phyloP scores from a whole-genome alignment of 1,140 invertebrate genomes.

The Monomorium pharaonis region DNA sequence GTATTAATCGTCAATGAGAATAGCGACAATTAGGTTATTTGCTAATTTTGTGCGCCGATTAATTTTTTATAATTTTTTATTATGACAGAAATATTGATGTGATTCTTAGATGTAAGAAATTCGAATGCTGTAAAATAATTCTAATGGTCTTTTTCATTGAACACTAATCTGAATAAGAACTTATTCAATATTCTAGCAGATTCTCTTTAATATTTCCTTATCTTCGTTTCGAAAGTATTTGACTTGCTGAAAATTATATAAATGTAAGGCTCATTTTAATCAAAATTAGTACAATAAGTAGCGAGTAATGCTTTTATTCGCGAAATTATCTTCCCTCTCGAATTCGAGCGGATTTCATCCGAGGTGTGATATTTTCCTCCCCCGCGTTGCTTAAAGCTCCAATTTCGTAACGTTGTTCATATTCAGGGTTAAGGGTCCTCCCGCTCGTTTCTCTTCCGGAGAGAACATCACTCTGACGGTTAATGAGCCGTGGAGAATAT shows the following conservation, averaged over 20 bases:
- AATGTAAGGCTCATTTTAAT: neutral
- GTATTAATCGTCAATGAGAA: too few relatives aligned
- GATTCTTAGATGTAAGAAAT: neutral
- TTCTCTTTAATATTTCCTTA: neutral
- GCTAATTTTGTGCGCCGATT: neutral
- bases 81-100: neutral
- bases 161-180: neutral
- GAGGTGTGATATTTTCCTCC: neutral
- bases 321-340: neutral
- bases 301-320: neutral
- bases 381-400: neutral
- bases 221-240: neutral
- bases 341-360: neutral
- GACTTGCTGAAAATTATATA: neutral
- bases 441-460: neutral
- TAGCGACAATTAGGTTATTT: neutral
- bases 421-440: slow-evolving; percentile 3
- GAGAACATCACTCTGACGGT: neutral
- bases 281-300: slow-evolving; percentile 3
- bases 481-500: slow-evolving; percentile 28
- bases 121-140: neutral
- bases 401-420: slow-evolving; percentile 31
- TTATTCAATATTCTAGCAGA: neutral
- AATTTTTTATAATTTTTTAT: too few relatives aligned
- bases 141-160: neutral